Conservation (phyloP, 2,113 vertebrate genomes). For the Myocastor coypus region DNA sequence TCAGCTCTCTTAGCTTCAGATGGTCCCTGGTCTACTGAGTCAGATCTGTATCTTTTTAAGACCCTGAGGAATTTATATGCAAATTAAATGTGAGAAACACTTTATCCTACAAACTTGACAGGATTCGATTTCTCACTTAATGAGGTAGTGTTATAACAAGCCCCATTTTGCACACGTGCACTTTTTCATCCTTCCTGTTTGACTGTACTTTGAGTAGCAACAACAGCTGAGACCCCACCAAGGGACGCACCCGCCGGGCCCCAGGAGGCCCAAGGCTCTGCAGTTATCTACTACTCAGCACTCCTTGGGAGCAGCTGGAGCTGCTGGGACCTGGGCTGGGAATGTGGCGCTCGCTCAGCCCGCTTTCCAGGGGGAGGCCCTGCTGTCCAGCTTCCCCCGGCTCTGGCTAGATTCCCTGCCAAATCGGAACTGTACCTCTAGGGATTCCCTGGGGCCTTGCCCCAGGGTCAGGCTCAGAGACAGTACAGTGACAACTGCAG, state of each 20-base stretch:
- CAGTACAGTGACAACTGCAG: too few species aligned
- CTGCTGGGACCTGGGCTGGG: too few species aligned
- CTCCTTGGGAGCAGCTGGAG: not conserved
- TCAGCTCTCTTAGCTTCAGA: not conserved
- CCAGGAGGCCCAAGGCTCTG: too few species aligned
- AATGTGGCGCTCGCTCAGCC: rapidly evolving
- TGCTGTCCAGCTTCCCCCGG: not conserved
- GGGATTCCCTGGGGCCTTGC: not conserved
- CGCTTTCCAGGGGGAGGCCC: too few species aligned
- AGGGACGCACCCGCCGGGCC: rapidly evolving
- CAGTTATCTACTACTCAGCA: not conserved
- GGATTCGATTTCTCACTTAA: constrained; percentile 72
- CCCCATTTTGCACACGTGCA: not conserved
- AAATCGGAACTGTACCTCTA: rapidly evolving
- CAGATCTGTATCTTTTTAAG: not conserved
- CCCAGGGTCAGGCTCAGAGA: not conserved
- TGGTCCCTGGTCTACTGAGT: not conserved
- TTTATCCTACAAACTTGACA: constrained; percentile 56
- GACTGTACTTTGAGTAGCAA: not conserved
- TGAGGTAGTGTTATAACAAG: constrained; percentile 31
- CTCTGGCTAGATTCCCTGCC: not conserved
- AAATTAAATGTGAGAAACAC: constrained; percentile 58
- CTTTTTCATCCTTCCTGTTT: constrained; percentile 36
- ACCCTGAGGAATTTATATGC: constrained; percentile 17
- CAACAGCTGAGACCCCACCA: not conserved